Percentiles rank a stretch among this genome's conserved stretches.
phyloP scores from a whole-genome alignment of 2,797 vertebrate species.

The Potorous gilbertii region DNA sequence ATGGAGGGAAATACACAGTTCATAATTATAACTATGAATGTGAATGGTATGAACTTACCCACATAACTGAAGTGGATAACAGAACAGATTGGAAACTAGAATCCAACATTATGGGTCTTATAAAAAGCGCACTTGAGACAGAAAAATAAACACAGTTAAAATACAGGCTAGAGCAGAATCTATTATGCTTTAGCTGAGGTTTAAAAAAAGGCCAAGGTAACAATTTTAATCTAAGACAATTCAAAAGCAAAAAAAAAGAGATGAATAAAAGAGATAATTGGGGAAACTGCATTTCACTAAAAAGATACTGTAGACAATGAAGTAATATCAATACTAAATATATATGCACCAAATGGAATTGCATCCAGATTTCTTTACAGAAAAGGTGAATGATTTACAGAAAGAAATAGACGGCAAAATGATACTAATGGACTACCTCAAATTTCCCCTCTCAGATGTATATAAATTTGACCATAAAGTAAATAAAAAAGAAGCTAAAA shows the following conservation, averaged over 20 bases:
- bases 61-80: neutral
- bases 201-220: neutral
- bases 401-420: neutral
- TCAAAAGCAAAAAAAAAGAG: neutral
- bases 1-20: neutral
- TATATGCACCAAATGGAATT: neutral
- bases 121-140: neutral
- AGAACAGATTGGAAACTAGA: neutral
- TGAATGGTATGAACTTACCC: neutral
- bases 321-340: neutral
- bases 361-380: neutral
- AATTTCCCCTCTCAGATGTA: neutral
- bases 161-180: neutral
- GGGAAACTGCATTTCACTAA: neutral
- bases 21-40: neutral
- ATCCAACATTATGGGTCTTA: neutral
- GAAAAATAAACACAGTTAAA: neutral
- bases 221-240: neutral
- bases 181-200: neutral
- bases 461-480: neutral
- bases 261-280: neutral
- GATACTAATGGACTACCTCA: neutral
- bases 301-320: neutral
- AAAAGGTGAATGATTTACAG: neutral
- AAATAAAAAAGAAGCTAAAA: neutral